phyloP scores from a whole-genome alignment of 2,888 invertebrate species.

The Andrena bucephala region DNA sequence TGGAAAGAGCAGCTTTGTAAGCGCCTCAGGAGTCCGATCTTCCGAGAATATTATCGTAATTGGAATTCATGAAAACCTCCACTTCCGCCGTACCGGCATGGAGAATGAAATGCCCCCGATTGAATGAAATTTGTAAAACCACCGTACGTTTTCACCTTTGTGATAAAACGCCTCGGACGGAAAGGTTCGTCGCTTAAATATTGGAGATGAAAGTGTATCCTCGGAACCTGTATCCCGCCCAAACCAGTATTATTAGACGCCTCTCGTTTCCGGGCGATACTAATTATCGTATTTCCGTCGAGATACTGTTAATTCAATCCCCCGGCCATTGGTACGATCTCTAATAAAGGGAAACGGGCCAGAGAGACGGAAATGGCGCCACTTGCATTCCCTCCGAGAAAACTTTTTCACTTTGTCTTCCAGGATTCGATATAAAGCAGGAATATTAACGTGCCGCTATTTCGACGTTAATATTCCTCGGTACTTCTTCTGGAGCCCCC shows the following conservation, averaged over 20 bases:
- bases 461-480: slow-evolving; percentile 63
- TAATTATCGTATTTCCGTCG: slow-evolving; percentile 39
- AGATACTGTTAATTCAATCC: slow-evolving; percentile 38
- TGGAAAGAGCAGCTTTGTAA: not conserved
- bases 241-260: not conserved
- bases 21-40: not conserved
- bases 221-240: not conserved
- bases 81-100: not conserved
- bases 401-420: slow-evolving; percentile 53
- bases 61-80: not conserved
- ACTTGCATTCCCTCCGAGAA: slow-evolving; percentile 39
- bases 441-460: slow-evolving; percentile 63
- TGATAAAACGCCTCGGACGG: not conserved
- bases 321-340: slow-evolving; percentile 7
- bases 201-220: not conserved
- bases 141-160: not conserved
- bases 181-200: not conserved
- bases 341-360: slow-evolving; percentile 36
- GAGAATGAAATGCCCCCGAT: not conserved
- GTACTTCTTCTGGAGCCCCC: slow-evolving; percentile 33
- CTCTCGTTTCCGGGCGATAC: not conserved
- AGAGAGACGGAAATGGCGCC: slow-evolving; percentile 49
- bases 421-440: slow-evolving; percentile 51
- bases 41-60: not conserved
- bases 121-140: slow-evolving; percentile 1